phyloP scores from a whole-genome alignment of 2,797 vertebrate species.

The Hippoglossus hippoglossus region DNA sequence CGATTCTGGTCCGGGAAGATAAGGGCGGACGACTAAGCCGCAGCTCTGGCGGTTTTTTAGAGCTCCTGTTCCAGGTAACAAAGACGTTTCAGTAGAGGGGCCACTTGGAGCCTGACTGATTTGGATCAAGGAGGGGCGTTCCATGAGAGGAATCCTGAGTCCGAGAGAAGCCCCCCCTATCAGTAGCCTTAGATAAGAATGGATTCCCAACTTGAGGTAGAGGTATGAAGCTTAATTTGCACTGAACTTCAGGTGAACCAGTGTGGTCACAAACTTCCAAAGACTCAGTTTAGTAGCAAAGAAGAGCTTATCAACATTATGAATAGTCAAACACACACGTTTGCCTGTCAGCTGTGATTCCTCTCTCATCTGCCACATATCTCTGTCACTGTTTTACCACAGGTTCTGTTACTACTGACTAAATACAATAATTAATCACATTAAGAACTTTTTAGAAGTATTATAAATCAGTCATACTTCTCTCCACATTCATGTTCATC shows the following conservation, averaged over 20 bases:
- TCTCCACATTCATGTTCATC: neutral
- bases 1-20: neutral
- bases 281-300: too few species aligned
- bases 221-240: too few species aligned
- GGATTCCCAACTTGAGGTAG: neutral
- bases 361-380: neutral
- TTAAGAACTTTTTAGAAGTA: conserved; percentile 9
- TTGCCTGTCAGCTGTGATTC: conserved; percentile 6
- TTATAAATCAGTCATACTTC: conserved; percentile 27
- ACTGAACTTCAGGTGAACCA: too few species aligned
- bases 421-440: conserved; percentile 27
- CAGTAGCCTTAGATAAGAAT: neutral
- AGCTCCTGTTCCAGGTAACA: neutral
- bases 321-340: conserved; percentile 38
- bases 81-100: neutral
- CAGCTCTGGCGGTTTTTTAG: neutral
- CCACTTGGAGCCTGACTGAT: neutral
- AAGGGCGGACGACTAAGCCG: neutral
- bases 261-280: too few species aligned
- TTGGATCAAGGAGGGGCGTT: neutral
- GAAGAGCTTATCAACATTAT: conserved; percentile 1
- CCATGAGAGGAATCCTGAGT: neutral
- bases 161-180: neutral
- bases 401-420: too few species aligned
- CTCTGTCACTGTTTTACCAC: neutral